Evolutionary conservation across 2,888 invertebrate genomes (phyloP).

Genomic region (Proisotoma minuta): DNA sequence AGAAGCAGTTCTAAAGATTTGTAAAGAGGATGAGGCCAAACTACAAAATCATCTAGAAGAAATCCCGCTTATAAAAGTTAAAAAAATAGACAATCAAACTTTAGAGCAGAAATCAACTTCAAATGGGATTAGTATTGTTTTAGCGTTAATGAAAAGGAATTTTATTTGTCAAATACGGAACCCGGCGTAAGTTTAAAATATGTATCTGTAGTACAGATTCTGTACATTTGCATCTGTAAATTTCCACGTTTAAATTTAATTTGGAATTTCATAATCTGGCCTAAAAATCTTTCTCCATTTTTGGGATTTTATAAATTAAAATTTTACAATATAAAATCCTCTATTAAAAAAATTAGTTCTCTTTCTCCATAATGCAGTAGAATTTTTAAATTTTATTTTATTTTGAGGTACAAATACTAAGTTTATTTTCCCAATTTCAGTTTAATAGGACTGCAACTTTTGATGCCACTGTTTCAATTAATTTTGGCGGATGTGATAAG

Average conservation of each 20-base stretch:
- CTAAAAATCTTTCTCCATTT: too few relatives aligned
- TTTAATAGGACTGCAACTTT: not conserved
- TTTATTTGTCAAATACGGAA: not conserved
- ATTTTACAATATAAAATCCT: too few relatives aligned
- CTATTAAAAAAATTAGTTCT: too few relatives aligned
- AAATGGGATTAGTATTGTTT: not conserved
- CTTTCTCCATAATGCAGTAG: too few relatives aligned
- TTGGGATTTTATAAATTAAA: too few relatives aligned
- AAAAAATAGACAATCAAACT: not conserved
- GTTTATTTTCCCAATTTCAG: too few relatives aligned
- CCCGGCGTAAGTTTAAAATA: not conserved
- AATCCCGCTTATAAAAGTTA: not conserved
- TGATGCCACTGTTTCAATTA: not conserved
- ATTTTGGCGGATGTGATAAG: not conserved
- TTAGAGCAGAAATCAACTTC: not conserved
- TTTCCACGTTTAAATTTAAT: not conserved
- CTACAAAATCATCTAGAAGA: not conserved
- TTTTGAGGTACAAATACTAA: too few relatives aligned
- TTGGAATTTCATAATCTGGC: too few relatives aligned
- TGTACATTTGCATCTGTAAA: not conserved
- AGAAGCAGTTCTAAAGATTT: not conserved
- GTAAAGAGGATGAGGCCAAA: not conserved
- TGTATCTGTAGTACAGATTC: not conserved
- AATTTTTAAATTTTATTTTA: too few relatives aligned
- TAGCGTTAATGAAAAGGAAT: not conserved